Conservation (phyloP, 2,888 invertebrate genomes). For the Agriotes lineatus region DNA sequence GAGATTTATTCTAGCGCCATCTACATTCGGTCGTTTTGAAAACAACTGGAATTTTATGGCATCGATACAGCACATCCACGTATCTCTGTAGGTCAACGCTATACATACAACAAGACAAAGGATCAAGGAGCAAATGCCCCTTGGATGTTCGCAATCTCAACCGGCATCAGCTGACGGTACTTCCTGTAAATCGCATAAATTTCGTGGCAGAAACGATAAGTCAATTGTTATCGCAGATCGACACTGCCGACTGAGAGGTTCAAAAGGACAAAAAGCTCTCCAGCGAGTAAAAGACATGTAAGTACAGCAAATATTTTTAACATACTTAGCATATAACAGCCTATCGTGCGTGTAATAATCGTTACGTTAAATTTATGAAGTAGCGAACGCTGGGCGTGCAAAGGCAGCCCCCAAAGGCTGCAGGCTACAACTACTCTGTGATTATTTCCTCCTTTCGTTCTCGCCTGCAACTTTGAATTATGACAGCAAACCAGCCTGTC, state of each 20-base stretch:
- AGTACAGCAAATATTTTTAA: constrained; percentile 27
- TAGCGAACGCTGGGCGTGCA: constrained; percentile 19
- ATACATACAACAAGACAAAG: constrained; percentile 32
- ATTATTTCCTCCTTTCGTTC: too few relatives aligned
- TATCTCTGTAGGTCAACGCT: constrained; percentile 27
- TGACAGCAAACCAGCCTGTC: too few relatives aligned
- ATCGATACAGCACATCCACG: too few relatives aligned
- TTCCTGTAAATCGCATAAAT: constrained; percentile 58
- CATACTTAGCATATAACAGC: constrained; percentile 11
- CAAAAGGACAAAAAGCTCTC: constrained; percentile 37
- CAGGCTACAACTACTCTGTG: not conserved
- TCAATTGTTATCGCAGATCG: constrained; percentile 57
- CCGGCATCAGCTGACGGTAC: constrained; percentile 58
- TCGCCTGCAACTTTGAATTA: not conserved
- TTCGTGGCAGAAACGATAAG: constrained; percentile 53
- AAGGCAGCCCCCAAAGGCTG: not conserved
- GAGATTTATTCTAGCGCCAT: not conserved
- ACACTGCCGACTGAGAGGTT: constrained; percentile 40
- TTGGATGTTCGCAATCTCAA: constrained; percentile 50
- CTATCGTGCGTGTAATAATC: constrained; percentile 27
- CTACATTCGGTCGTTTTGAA: too few relatives aligned
- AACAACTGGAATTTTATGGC: too few relatives aligned
- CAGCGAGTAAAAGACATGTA: constrained; percentile 33
- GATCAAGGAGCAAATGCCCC: constrained; percentile 37
- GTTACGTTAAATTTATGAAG: constrained; percentile 27